Evolutionary conservation across 64 coral and sea anemone species (phyloP).

Genomic region (Exaiptasia diaphana): DNA sequence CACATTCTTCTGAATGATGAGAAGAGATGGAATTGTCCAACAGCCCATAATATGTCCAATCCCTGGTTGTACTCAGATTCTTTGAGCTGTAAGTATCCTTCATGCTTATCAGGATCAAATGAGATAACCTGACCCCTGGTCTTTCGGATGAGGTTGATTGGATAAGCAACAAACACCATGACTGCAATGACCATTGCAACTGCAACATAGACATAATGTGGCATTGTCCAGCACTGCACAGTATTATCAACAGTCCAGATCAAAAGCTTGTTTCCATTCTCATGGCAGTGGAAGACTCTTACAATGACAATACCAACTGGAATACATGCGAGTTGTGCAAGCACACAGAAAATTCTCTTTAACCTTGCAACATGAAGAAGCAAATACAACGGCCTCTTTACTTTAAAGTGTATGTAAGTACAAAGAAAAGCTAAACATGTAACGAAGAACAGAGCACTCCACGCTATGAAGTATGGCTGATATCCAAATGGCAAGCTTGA

Average conservation of each 20-base stretch:
- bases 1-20: constrained; percentile 87
- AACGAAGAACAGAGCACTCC: constrained; percentile 60
- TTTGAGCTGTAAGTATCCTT: constrained; percentile 88
- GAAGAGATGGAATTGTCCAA: constrained; percentile 94
- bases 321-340: constrained; percentile 65
- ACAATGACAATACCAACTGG: constrained; percentile 74
- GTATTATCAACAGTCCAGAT: constrained; percentile 86
- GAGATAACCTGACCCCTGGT: constrained; percentile 81
- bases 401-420: constrained; percentile 63
- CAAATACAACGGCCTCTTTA: constrained; percentile 87
- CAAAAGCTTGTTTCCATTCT: constrained; percentile 46
- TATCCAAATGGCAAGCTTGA: constrained; percentile 66
- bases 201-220: constrained; percentile 73
- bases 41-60: constrained; percentile 94
- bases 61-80: constrained; percentile 97
- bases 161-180: constrained; percentile 74
- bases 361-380: constrained; percentile 84
- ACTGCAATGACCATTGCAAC: constrained; percentile 42
- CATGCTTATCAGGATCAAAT: constrained; percentile 74
- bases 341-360: constrained; percentile 79
- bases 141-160: constrained; percentile 84
- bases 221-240: constrained; percentile 74
- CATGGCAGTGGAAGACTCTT: constrained; percentile 78
- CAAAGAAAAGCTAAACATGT: constrained; percentile 64
- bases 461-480: constrained; percentile 73